Evolutionary conservation across 2,888 invertebrate genomes (phyloP), one percentile per base, ranked within the genome.

Genomic region (Xanthia icteritia): DNA sequence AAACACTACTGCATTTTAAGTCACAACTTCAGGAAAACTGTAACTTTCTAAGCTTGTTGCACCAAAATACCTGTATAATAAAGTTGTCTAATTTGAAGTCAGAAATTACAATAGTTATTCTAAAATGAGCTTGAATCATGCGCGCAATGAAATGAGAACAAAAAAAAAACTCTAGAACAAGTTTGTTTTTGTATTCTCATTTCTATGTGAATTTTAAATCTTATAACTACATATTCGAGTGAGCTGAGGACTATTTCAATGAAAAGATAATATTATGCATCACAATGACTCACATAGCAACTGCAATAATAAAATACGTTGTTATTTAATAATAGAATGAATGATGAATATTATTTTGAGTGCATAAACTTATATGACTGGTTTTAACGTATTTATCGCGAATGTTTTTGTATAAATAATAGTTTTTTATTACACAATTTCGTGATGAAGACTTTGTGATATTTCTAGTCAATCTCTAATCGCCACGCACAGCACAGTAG

Each of bases 51-150:
- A 84, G 81, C 81, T 77, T 81, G 75, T 64, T 77, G 81, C 68
- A 76, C 4, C 61, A 75, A 75, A 72, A 73, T 69, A 79, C n/a
- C 42, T 65, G 17, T 36, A 74, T 65, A 39, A 27, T n/a, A 70
- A 63, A 72, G 48, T 56, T 54, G 23, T 70, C 72, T 74, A 74
- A 70, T 66, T 72, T 63, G 8, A 68, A 66, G 39, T 73, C 11
- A 73, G 51, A 80, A 69, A 69, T 56, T 36, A 75, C 45, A 60
- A 3, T 64, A 74, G 0, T 76, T 71, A 84, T 75, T 70, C 75
- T 84, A 84, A 81, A 81, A 87, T 89, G 87, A 85, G 81, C 85
- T 85, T 77, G 88, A 82, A 78, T 73, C 88, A 89, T 90, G 91
- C 91, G 84, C 86, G 88, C 84, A 78, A 74, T 83, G 63, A 73